A percentile compares a stretch with the other conserved stretches of the same genome.
phyloP scores from a whole-genome alignment of 2,113 vertebrate genomes.

The Apaloderma vittatum region DNA sequence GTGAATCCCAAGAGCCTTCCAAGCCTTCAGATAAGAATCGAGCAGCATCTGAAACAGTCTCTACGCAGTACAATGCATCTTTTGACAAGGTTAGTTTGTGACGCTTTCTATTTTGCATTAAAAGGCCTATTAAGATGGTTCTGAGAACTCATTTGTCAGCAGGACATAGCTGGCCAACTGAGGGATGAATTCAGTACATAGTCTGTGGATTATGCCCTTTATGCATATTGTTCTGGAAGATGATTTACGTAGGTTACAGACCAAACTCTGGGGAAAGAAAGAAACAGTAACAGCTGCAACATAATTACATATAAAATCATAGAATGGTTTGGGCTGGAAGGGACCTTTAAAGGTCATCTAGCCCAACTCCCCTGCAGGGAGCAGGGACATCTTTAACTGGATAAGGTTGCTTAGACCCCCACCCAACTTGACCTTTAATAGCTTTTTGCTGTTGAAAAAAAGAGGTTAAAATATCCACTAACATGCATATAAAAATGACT shows the following conservation, averaged over 20 bases:
- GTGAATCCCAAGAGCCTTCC: conserved; percentile 1
- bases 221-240: neutral
- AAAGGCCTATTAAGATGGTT: neutral
- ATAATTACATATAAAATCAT: neutral
- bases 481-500: neutral
- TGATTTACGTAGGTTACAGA: neutral
- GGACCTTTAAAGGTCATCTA: too few species aligned
- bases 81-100: neutral
- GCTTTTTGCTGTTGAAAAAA: neutral
- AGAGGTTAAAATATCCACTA: neutral
- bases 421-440: too few species aligned
- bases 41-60: neutral
- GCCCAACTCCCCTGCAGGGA: too few species aligned
- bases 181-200: neutral
- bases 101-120: neutral
- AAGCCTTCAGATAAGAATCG: conserved; percentile 17
- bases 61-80: neutral
- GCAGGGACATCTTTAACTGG: too few species aligned
- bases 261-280: neutral
- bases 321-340: too few species aligned
- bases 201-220: neutral
- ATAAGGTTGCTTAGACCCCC: too few species aligned
- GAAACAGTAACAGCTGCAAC: neutral
- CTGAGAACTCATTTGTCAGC: neutral
- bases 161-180: neutral